Conservation (phyloP, 2,113 vertebrate species). For the Odontophorus gujanensis region DNA sequence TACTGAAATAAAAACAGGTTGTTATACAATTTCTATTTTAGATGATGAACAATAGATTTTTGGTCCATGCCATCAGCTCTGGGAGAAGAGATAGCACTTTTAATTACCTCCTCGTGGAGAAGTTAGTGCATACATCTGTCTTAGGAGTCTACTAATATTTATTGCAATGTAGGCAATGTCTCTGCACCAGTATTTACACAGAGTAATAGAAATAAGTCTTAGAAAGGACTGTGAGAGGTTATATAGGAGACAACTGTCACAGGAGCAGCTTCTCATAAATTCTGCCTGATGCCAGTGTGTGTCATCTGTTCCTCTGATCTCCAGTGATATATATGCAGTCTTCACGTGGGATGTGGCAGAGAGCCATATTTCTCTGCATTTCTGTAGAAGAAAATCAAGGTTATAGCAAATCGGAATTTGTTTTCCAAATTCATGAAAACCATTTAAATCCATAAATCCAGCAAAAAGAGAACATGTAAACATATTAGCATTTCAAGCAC, state of each 20-base stretch:
- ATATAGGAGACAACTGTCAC: background rate
- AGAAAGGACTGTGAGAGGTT: background rate
- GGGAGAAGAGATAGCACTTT: background rate
- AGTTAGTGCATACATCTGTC: background rate
- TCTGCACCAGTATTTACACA: background rate
- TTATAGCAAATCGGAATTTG: background rate
- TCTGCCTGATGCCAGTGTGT: background rate
- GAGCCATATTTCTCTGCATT: background rate
- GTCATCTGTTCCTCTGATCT: background rate
- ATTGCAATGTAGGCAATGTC: background rate
- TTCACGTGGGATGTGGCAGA: background rate
- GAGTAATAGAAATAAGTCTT: background rate
- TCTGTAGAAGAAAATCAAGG: background rate
- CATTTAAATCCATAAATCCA: background rate
- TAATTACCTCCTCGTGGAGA: background rate
- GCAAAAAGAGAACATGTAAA: background rate
- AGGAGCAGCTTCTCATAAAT: constrained; percentile 3
- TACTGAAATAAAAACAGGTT: background rate
- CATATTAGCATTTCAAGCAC: background rate
- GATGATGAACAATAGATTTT: background rate
- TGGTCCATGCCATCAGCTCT: background rate
- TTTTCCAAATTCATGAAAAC: background rate
- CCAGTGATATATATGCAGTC: background rate
- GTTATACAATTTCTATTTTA: background rate
- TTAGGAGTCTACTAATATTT: background rate